Percentiles rank a stretch among this genome's conserved stretches.
Evolutionary conservation across 1,140 invertebrate species (phyloP).

Genomic region (Maconellicoccus hirsutus): DNA sequence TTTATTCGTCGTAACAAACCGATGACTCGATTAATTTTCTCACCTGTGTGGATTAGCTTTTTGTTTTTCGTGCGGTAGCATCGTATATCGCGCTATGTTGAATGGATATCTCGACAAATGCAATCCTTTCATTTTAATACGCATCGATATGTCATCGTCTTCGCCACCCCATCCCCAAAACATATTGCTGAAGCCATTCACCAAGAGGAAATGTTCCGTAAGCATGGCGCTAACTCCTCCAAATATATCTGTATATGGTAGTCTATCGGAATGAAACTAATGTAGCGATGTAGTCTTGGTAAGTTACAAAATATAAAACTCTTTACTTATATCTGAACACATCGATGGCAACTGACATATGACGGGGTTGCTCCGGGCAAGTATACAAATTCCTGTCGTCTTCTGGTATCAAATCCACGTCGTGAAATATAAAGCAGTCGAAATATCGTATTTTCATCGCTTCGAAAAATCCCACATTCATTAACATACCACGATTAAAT

Average conservation of each 20-base stretch:
- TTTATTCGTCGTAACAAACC: too few species aligned
- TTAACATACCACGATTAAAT: slow-evolving; percentile 85
- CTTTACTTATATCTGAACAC: slow-evolving; percentile 70
- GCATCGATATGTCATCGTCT: slow-evolving; percentile 83
- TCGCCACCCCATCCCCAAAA: slow-evolving; percentile 91
- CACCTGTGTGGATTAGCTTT: slow-evolving; percentile 81
- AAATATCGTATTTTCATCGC: slow-evolving; percentile 61
- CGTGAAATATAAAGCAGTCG: slow-evolving; percentile 91
- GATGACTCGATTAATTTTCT: too few species aligned
- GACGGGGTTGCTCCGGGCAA: slow-evolving; percentile 78
- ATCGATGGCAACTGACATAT: slow-evolving; percentile 90
- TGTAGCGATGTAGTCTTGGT: too few species aligned
- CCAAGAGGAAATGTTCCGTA: slow-evolving; percentile 60
- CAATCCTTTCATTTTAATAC: slow-evolving; percentile 61
- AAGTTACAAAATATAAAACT: too few species aligned
- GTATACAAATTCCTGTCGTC: slow-evolving; percentile 85
- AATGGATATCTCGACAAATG: slow-evolving; percentile 77
- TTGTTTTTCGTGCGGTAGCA: slow-evolving; percentile 79
- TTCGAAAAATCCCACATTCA: slow-evolving; percentile 91
- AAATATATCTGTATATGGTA: slow-evolving; percentile 79
- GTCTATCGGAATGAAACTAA: slow-evolving; percentile 39
- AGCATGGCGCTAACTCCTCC: slow-evolving; percentile 53
- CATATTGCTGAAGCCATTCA: slow-evolving; percentile 84
- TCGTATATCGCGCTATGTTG: slow-evolving; percentile 77
- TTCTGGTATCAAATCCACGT: slow-evolving; percentile 86